phyloP scores from a whole-genome alignment of 2,113 vertebrate genomes.

The Lucifuga dentata region DNA sequence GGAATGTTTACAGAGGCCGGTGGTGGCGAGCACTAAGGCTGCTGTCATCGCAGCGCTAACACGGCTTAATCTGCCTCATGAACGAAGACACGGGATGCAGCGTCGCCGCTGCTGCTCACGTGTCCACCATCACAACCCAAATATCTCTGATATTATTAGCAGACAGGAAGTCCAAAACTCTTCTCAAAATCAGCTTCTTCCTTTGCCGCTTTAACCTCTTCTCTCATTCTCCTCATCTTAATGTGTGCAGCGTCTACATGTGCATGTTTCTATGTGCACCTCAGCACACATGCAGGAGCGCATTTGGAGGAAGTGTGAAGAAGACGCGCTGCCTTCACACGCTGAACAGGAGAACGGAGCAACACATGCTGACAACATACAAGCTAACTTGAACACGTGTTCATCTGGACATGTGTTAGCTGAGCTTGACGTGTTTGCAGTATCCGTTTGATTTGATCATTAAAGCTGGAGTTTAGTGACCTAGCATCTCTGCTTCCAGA shows the following conservation, averaged over 20 bases:
- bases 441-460: too few species aligned
- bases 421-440: too few species aligned
- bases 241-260: not conserved
- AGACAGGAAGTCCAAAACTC: constrained; percentile 23
- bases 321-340: too few species aligned
- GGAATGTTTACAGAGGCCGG: constrained; percentile 67
- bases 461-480: too few species aligned
- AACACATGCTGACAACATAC: too few species aligned
- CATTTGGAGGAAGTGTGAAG: too few species aligned
- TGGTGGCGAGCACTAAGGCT: constrained; percentile 46
- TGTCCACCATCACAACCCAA: not conserved
- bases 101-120: not conserved
- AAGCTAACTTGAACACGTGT: too few species aligned
- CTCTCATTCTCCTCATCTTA: constrained; percentile 14
- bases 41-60: constrained; percentile 54
- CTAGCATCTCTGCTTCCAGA: too few species aligned
- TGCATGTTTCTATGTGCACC: not conserved
- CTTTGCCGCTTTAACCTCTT: constrained; percentile 1
- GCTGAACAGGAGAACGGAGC: too few species aligned
- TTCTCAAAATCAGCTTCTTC: constrained; percentile 3
- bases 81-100: constrained; percentile 50
- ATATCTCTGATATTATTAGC: constrained; percentile 11
- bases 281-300: not conserved
- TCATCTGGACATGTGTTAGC: too few species aligned
- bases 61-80: constrained; percentile 45